Base-by-base conservation (phyloP, 2,113 vertebrate species). In the Neolamprologus longior region DNA sequence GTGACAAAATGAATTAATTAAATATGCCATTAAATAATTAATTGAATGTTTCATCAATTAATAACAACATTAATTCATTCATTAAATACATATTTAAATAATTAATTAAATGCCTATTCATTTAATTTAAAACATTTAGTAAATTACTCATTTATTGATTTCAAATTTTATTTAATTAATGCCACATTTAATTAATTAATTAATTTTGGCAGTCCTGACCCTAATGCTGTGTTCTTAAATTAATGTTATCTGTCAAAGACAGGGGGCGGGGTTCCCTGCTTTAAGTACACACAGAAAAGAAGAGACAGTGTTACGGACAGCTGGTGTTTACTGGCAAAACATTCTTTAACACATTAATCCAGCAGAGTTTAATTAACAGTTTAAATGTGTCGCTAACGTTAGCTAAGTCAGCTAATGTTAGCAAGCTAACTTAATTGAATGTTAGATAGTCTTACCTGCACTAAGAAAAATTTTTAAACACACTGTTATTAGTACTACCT, bases 51-150 rank as follows among this genome's bases (percentile, higher is more conserved):
- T 58, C 0, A 58, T 28, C 3, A 57, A 57, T 57, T 57, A 57
- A 57, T 5, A 28, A 5, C 0, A 28, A 14, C 2, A 14, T 57
- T 1, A 28, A 28, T 28, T 0, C 14, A 57, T 28, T 57, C 0
- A 57, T 28, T 15, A 57, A 57, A 1, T 15, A 57, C 4, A 2
- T 28, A 28, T 57, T 57, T 57, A 57, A 57, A 57, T 28, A 57
- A 57, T 57, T 57, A 57, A 28, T 57, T 28, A 28, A 28, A 28
- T 57, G 24, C 24, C 24, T 3, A 57, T 57, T 57, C 24, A 28
- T 57, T 57, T 57, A 28, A 57, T 57, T 57, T 26, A 57, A 57
- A 57, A 57, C 3, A 57, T 14, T 26, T 57, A 57, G 7, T 57
- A 26, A 55, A 55, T 26, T 0, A 55, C 54, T 55, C 21, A 55